These are phyloP conservation scores for Drosophila ohnishii DNA, from an alignment of 1,140 invertebrate genomes.

Conservation along the genomic window DNA sequence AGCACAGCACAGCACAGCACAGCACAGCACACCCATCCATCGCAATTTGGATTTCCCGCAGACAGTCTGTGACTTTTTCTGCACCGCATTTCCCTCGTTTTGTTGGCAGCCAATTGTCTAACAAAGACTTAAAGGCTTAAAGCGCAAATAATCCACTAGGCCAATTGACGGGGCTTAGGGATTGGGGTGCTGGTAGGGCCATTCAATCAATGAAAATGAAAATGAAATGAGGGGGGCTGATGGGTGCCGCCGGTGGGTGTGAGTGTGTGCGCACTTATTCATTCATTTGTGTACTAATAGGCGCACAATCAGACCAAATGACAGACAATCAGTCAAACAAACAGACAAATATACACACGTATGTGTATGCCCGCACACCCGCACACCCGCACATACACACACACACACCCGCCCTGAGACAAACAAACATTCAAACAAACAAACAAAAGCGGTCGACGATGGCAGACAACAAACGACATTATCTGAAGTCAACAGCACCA, in stretches of 20 bases:
- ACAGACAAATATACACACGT: constrained; percentile 61
- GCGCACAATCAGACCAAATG: constrained; percentile 79
- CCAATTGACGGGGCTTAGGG: constrained; percentile 37
- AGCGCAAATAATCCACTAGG: constrained; percentile 72
- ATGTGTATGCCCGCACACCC: constrained; percentile 15
- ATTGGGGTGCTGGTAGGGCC: constrained; percentile 16
- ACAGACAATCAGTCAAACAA: constrained; percentile 76
- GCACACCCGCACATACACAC: constrained; percentile 2
- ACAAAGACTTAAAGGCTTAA: constrained; percentile 81
- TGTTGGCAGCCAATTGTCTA: constrained; percentile 69
- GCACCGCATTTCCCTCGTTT: constrained; percentile 12
- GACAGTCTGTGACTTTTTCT: constrained; percentile 3
- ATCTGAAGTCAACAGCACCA: constrained; percentile 77
- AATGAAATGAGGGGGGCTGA: constrained; percentile 30
- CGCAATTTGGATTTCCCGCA: constrained; percentile 8
- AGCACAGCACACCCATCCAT: constrained; percentile 2
- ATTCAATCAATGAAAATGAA: constrained; percentile 80
- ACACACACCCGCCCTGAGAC: constrained; percentile 5
- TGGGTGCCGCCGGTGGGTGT: constrained; percentile 21
- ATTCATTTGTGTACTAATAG: constrained; percentile 80
- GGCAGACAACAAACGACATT: constrained; percentile 71
- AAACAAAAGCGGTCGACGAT: constrained; percentile 32
- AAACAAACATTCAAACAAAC: constrained; percentile 52
- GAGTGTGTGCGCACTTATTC: constrained; percentile 68
- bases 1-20: neutral